Base-by-base conservation (phyloP, 2,113 vertebrate genomes). In the Herpetotheres cachinnans region DNA sequence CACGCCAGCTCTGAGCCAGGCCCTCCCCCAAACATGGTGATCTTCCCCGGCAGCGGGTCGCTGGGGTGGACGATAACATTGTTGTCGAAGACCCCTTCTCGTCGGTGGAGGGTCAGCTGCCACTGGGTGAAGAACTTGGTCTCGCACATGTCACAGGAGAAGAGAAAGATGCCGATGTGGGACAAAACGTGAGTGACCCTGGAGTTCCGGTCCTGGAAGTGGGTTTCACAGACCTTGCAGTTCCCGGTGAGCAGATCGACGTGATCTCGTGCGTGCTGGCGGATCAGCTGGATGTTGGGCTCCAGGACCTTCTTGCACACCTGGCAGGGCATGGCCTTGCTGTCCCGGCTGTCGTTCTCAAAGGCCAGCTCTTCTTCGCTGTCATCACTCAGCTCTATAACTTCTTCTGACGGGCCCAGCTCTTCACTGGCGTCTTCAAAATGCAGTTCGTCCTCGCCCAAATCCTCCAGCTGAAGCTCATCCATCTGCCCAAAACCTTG, bases 341-440 rank as follows among this genome's bases (percentile, higher is more conserved):
- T 98, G n/a, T 98, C 98, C 55, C 96, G 94, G 89, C 55, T 88
- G 46, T 98, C 98, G 2, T 47, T 98, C 92, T 99, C 99, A 2
- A 98, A 99, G 73, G 99, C 98, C 50, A 99, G 97, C 17, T 99
- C 99, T 1, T 99, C 99, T 17, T 99, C 99, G 2, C 99, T 99
- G 25, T 99, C 99, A 0, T 99, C 99, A 0, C 99, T 99, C 93
- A 99, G 97, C 95, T 99, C 99, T 1, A 99, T 99, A 47, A 99
- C 98, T 55, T 99, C 99, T 15, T 98, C 99, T 0, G 98, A 97
- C 0, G 99, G 98, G 9, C 97, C 99, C 6, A 98, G 97, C 97
- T 99, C 98, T 61, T 98, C 97, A 16, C 98, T 4, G 34, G 97
- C 89, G 0, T 99, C 98, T 89, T 97, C 98, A 66, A 97, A 98